Evolutionary conservation across 2,888 invertebrate genomes (phyloP).

Genomic region (Catocala sponsa): DNA sequence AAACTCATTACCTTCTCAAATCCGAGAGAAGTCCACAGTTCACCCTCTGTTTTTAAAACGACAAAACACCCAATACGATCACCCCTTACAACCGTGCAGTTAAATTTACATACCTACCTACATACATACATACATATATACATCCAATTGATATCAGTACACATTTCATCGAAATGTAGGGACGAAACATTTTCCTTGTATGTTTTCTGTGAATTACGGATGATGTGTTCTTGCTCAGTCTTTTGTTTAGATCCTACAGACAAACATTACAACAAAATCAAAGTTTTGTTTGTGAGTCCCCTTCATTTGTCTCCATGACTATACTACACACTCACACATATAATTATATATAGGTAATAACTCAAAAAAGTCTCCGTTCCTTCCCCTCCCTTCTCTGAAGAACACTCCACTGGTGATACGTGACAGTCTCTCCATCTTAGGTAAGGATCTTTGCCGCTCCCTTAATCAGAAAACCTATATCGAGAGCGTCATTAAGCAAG

Average conservation of each 20-base stretch:
- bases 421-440: too few species aligned
- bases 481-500: too few species aligned
- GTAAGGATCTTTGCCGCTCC: too few species aligned
- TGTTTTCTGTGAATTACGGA: conserved; percentile 23
- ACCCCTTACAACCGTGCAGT: conserved; percentile 33
- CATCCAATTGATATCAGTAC: conserved; percentile 43
- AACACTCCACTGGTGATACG: too few species aligned
- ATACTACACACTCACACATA: too few species aligned
- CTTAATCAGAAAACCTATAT: too few species aligned
- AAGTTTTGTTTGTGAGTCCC: conserved; percentile 6
- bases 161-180: conserved; percentile 28
- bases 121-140: conserved; percentile 16
- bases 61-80: conserved; percentile 39
- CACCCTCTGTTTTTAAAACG: conserved; percentile 43
- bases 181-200: conserved; percentile 31
- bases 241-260: conserved; percentile 21
- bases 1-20: conserved; percentile 16
- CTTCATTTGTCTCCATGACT: too few species aligned
- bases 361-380: too few species aligned
- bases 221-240: conserved; percentile 19
- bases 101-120: conserved; percentile 39
- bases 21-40: conserved; percentile 24
- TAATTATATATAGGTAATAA: too few species aligned
- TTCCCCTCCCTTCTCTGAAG: too few species aligned
- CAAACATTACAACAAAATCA: conserved; percentile 22